phyloP scores from a whole-genome alignment of 2,113 vertebrate species.

The Chionodraco myersi region DNA sequence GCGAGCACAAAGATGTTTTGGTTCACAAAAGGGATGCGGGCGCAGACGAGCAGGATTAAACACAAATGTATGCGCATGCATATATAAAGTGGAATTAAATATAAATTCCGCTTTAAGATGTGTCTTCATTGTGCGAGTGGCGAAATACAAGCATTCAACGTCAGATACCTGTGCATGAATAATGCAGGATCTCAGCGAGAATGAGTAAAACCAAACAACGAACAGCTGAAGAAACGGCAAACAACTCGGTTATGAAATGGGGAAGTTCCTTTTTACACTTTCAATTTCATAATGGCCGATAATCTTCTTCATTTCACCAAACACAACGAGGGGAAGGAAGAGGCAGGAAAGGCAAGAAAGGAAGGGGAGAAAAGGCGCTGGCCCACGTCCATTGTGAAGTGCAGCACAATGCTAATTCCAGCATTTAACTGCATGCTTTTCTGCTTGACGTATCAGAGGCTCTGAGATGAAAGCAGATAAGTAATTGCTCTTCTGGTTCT shows the following conservation, averaged over 20 bases:
- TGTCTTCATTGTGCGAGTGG: conserved; percentile 23
- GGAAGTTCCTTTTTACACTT: conserved; percentile 88
- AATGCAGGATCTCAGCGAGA: conserved; percentile 70
- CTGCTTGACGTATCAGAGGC: conserved; percentile 99
- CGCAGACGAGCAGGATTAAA: conserved; percentile 42
- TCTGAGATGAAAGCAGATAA: conserved; percentile 99
- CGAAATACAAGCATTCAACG: conserved; percentile 22
- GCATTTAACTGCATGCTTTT: conserved; percentile 99
- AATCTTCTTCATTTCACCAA: conserved; percentile 97
- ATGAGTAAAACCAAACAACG: conserved; percentile 67
- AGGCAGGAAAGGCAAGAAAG: conserved; percentile 63
- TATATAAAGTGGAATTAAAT: conserved; percentile 45
- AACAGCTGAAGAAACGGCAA: conserved; percentile 83
- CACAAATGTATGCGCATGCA: conserved; percentile 50
- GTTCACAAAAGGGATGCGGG: conserved; percentile 62
- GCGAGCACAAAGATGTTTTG: conserved; percentile 72
- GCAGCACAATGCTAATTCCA: conserved; percentile 99
- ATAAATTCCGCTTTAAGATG: conserved; percentile 31
- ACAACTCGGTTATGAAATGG: conserved; percentile 86
- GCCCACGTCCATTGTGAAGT: conserved; percentile 93
- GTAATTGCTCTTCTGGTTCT: conserved; percentile 99
- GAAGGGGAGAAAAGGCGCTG: conserved; percentile 88
- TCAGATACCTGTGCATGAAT: conserved; percentile 46
- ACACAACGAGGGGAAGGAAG: conserved; percentile 85
- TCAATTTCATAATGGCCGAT: conserved; percentile 92